Conservation (phyloP, 2,888 invertebrate species). For the Leptopilina myrica region DNA sequence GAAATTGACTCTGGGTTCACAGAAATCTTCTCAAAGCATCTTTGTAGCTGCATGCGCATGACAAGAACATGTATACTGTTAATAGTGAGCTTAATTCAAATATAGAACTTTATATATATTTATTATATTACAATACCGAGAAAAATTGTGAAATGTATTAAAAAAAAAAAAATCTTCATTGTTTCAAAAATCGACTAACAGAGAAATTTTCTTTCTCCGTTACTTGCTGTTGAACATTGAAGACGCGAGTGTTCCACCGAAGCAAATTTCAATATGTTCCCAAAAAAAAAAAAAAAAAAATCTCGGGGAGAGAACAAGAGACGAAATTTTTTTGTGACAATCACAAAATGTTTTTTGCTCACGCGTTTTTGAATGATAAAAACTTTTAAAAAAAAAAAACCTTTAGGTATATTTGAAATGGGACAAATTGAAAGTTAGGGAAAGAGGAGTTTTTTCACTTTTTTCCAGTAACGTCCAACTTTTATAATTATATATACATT, state of each 20-base stretch:
- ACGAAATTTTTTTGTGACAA: constrained; percentile 56
- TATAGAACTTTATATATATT: constrained; percentile 60
- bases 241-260: constrained; percentile 67
- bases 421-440: constrained; percentile 63
- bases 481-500: background rate
- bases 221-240: constrained; percentile 53
- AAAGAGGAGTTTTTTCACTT: constrained; percentile 60
- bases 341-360: constrained; percentile 42
- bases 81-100: constrained; percentile 76
- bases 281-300: constrained; percentile 36
- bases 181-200: constrained; percentile 48
- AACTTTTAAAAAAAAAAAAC: constrained; percentile 49
- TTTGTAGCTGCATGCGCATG: constrained; percentile 70
- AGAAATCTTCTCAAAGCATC: constrained; percentile 64
- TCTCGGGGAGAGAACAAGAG: constrained; percentile 54
- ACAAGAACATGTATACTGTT: constrained; percentile 73
- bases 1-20: constrained; percentile 46
- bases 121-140: constrained; percentile 44
- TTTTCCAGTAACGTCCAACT: constrained; percentile 63
- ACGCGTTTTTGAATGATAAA: too few species aligned
- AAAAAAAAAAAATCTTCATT: constrained; percentile 52
- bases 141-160: constrained; percentile 53
- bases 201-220: constrained; percentile 47
- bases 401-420: constrained; percentile 55
- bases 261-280: constrained; percentile 67